Percentiles rank a stretch among this genome's conserved stretches.
These are phyloP conservation scores for Microchirus variegatus DNA, from an alignment of 2,797 vertebrate species.

Conservation along the genomic window DNA sequence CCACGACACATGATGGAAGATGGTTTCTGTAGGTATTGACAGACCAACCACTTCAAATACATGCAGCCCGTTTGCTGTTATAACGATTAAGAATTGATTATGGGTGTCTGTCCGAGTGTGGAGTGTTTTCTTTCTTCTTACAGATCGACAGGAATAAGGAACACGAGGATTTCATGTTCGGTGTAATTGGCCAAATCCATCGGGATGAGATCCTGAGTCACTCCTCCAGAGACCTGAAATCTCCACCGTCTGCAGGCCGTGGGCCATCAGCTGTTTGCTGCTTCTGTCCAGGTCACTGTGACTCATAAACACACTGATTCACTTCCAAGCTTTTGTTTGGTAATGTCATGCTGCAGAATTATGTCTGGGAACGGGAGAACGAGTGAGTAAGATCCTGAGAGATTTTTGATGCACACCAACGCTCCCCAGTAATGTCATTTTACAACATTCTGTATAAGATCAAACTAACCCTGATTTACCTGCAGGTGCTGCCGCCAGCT, in stretches of 20 bases:
- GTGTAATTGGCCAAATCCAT: constrained; percentile 25
- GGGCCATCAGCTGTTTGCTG: neutral
- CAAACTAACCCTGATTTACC: constrained; percentile 26
- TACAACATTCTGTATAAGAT: constrained; percentile 21
- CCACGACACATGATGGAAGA: neutral
- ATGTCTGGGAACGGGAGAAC: neutral
- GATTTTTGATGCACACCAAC: no score
- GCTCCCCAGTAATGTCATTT: no score
- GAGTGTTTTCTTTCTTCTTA: constrained; percentile 12
- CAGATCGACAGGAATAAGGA: constrained; percentile 3
- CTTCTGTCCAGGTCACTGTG: neutral
- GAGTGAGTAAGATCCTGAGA: neutral
- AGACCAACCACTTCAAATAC: constrained; percentile 5
- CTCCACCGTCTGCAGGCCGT: neutral
- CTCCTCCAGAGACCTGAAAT: constrained; percentile 12
- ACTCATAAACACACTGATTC: constrained; percentile 5
- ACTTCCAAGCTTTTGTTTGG: constrained; percentile 8
- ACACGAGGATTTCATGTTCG: constrained; percentile 21
- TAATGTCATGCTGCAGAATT: neutral
- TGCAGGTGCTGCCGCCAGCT: constrained; percentile 5
- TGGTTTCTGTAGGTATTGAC: constrained; percentile 25
- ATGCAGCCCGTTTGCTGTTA: constrained; percentile 35
- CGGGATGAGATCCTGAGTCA: constrained; percentile 22
- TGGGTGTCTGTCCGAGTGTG: neutral
- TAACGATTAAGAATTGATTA: constrained; percentile 35